A percentile compares a stretch with the other conserved stretches of the same genome.
phyloP scores from a whole-genome alignment of 2,888 invertebrate genomes.

The Tetragonula carbonaria region DNA sequence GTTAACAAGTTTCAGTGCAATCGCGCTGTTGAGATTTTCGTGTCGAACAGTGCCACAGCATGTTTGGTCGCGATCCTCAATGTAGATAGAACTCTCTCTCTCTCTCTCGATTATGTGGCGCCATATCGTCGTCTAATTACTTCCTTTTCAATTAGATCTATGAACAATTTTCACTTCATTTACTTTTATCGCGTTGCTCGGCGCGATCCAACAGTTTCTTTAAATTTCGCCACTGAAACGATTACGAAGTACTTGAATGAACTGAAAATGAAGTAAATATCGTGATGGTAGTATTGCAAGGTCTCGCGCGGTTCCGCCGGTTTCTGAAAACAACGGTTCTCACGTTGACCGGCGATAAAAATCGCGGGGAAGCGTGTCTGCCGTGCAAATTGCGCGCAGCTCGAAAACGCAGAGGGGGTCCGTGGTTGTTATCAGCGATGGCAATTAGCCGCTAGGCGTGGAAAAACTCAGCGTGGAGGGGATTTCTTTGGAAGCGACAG shows the following conservation, averaged over 20 bases:
- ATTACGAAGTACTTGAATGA: neutral
- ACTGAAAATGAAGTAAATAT: neutral
- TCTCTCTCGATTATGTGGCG: no score
- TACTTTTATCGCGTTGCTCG: no score
- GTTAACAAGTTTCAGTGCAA: no score
- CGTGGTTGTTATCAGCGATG: constrained; percentile 48
- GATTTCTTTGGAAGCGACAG: constrained; percentile 47
- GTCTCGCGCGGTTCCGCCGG: neutral
- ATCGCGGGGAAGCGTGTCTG: constrained; percentile 50
- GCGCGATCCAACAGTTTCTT: no score
- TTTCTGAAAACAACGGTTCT: constrained; percentile 9
- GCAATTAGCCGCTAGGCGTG: constrained; percentile 49
- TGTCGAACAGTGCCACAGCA: no score
- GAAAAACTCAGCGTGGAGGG: constrained; percentile 36
- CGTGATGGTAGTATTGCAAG: neutral
- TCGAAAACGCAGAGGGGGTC: constrained; percentile 36
- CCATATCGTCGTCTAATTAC: no score
- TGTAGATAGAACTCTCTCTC: no score
- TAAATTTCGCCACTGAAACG: no score
- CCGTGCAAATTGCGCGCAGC: neutral
- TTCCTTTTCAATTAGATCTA: no score
- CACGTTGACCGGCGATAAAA: constrained; percentile 58
- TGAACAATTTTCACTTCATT: no score
- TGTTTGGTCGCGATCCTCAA: no score
- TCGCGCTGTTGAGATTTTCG: no score